Base-by-base conservation (phyloP, 2,888 invertebrate genomes). In the Pantelozetes paolii region DNA sequence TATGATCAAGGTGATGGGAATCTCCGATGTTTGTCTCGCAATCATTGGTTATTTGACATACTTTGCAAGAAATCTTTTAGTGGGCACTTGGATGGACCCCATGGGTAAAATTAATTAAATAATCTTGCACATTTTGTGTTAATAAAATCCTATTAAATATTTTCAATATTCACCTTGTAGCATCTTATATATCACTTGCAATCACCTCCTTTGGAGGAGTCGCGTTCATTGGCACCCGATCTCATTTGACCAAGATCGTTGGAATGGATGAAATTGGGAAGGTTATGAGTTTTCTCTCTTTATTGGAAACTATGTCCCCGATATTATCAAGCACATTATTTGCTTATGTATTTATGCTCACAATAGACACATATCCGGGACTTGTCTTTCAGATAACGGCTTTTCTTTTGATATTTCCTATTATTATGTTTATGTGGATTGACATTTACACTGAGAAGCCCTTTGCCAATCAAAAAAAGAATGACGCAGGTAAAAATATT, bases 331-430 rank as follows among this genome's bases (percentile, higher is more conserved):
- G 36, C 0, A 30, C 67, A 1, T 23, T 69, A 30, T 69, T 67
- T n/a, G 8, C 73, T 2, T 42, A n/a, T 32, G 15, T 73, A 3
- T 73, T 73, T n/a, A 15, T 30, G 1, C 18, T 26, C 2, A 73
- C 73, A n/a, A 73, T 73, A 5, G 54, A 73, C 20, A 5, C 48
- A 28, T 32, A 50, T 50, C 73, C 73, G 67, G 69, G 69, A 36
- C 1, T 18, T 26, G 42, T 45, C 2, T 69, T 20, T 69, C 69
- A 69, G 20, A 32, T 67, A 3, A 67, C 20, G 1, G 36, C 67
- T 0, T 5, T n/a, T 9, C 1, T 67, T 1, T 23, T 67, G 13
- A n/a, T 67, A 13, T 42, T 67, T n/a, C 67, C 67, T 5, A 67
- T 67, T 23, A 26, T 9, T 26, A 20, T 42, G 8, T 1, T 40